Percentiles rank a stretch among this genome's conserved stretches.
phyloP scores from a whole-genome alignment of 1,140 invertebrate genomes.

The Zaprionus gabonicus region DNA sequence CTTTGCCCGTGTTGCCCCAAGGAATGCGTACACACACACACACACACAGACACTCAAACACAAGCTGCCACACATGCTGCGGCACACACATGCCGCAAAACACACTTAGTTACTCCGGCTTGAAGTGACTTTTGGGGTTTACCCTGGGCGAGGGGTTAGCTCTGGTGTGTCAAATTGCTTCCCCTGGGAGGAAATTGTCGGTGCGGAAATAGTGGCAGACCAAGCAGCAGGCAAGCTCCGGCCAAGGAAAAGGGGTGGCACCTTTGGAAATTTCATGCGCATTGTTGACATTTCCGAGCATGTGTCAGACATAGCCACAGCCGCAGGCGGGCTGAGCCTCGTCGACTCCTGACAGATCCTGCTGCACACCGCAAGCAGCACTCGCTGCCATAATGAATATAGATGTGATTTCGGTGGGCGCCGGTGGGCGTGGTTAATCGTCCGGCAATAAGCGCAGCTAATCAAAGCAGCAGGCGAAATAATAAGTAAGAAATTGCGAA shows the following conservation, averaged over 20 bases:
- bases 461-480: constrained; percentile 75
- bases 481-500: constrained; percentile 6
- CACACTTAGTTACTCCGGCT: constrained; percentile 52
- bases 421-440: constrained; percentile 79
- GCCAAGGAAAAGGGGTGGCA: constrained; percentile 42
- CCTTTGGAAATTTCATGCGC: constrained; percentile 79
- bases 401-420: constrained; percentile 67
- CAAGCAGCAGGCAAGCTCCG: constrained; percentile 27
- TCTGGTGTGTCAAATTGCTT: constrained; percentile 80
- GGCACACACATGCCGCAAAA: constrained; percentile 44
- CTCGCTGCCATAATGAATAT: constrained; percentile 79
- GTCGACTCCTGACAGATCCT: constrained; percentile 53
- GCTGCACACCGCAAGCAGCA: constrained; percentile 13
- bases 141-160: constrained; percentile 20
- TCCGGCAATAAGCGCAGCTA: constrained; percentile 74
- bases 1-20: constrained; percentile 45
- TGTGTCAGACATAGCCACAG: constrained; percentile 56
- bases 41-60: constrained; percentile 5
- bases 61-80: background rate
- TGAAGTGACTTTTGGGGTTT: constrained; percentile 58
- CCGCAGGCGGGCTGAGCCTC: constrained; percentile 26
- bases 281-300: constrained; percentile 83
- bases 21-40: constrained; percentile 44
- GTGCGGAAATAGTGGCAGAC: constrained; percentile 48
- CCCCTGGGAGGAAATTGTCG: constrained; percentile 78